Evolutionary conservation across 1,140 invertebrate species (phyloP), one percentile per base, ranked within the genome.

Genomic region (Apolygus lucorum): DNA sequence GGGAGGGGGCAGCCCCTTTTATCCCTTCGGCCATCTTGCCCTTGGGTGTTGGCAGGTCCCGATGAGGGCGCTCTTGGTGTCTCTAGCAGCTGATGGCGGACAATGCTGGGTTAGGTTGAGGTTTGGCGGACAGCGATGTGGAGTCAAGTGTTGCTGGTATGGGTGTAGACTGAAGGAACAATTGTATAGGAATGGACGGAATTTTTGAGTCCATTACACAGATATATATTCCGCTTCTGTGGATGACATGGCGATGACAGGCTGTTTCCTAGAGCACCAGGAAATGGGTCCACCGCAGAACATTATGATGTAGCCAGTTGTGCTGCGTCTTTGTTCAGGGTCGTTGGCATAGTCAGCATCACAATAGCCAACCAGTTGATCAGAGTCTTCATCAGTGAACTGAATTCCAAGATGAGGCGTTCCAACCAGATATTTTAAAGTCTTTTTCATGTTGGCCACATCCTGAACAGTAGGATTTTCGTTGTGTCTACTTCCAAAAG

Each of bases 141-240:
- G n/a, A n/a, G n/a, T n/a, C n/a, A n/a, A n/a, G n/a, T n/a, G n/a
- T n/a, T n/a, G n/a, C n/a, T n/a, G n/a, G n/a, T n/a, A n/a, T n/a
- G n/a, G n/a, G n/a, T n/a, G n/a, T n/a, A n/a, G n/a, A n/a, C n/a
- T n/a, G n/a, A n/a, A n/a, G n/a, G n/a, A n/a, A n/a, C n/a, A n/a
- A n/a, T n/a, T n/a, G n/a, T n/a, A n/a, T n/a, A n/a, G n/a, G n/a
- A n/a, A n/a, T n/a, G n/a, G n/a, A n/a, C n/a, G n/a, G n/a, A n/a
- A n/a, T n/a, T n/a, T n/a, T n/a, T n/a, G n/a, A n/a, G n/a, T n/a
- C n/a, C n/a, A n/a, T n/a, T n/a, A n/a, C n/a, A n/a, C n/a, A n/a
- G n/a, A 28, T 1, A 72, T 67, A 59, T 64, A 72, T 49, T 73
- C 72, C 2, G 71, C 69, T 68, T 73, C 72, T 21, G 52, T 28